Base-by-base conservation (phyloP, 2,888 invertebrate species). In the Aromia moschata region DNA sequence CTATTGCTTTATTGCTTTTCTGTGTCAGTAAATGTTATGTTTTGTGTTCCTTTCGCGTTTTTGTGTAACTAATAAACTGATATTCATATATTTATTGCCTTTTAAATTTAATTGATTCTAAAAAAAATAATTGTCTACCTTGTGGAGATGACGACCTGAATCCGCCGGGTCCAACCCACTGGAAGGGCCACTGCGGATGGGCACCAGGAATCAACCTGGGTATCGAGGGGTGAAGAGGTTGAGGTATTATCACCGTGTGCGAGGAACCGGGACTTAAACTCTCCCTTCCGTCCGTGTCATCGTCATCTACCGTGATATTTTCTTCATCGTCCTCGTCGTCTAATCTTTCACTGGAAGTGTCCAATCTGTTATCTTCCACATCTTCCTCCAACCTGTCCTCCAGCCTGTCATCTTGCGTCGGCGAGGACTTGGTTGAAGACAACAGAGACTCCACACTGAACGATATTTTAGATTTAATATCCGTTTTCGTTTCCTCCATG, bases 371-470 rank as follows among this genome's bases (percentile, higher is more conserved):
- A 61, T 72, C 71, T 49, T 70, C 73, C 17, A 59, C 60, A 25
- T 71, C 70, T 30, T 74, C 70, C 12, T 69, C 67, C 18, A 60
- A 60, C 53, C 65, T 64, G 45, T 69, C 68, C 49, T 66, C 65
- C 33, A 64, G 44, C 25, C 58, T 54, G 4, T 65, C 65, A 17
- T 64, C 64, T 9, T 49, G 45, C 3, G 43, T 45, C 0, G 65
- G 40, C 4, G 64, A 56, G 3, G 61, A 44, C 12, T 64, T 69
- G 53, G 51, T 58, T 5, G 64, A 58, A 75, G 68, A 81, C 30
- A 90, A 77, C 15, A 90, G 75, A 0, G 89, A 85, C 79, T 90
- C 90, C 44, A 90, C 89, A 80, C 89, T 90, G 79, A 90, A 90
- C 61, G 89, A 89, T 74, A 90, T 89, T 70, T 89, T 87, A 69